A percentile compares a stretch with the other conserved stretches of the same genome.
Conservation (phyloP, 1,140 invertebrate genomes). For the Drosophila santomea region DNA sequence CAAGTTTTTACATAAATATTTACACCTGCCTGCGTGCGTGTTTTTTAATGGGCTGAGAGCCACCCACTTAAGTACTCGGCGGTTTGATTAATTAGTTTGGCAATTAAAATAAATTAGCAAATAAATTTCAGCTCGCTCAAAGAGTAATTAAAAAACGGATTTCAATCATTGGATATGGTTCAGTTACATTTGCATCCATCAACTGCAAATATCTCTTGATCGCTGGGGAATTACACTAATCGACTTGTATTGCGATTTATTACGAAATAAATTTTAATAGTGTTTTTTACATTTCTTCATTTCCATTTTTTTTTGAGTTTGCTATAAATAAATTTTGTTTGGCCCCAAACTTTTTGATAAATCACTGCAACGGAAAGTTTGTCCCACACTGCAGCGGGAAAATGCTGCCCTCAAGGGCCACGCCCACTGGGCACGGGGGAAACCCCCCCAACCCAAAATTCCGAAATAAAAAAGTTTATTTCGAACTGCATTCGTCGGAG, state of each 20-base stretch:
- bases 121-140: slow-evolving; percentile 28
- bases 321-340: slow-evolving; percentile 50
- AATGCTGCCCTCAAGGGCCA: slow-evolving; percentile 37
- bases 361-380: slow-evolving; percentile 60
- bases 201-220: not conserved
- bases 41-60: not conserved
- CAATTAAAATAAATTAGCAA: slow-evolving; percentile 51
- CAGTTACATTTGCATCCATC: slow-evolving; percentile 4
- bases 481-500: slow-evolving; percentile 21
- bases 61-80: slow-evolving; percentile 14
- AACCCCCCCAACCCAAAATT: slow-evolving; percentile 9
- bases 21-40: slow-evolving; percentile 20
- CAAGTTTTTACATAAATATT: slow-evolving; percentile 37
- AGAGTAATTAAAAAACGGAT: slow-evolving; percentile 33
- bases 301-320: not conserved
- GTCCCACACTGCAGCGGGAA: slow-evolving; percentile 25
- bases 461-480: slow-evolving; percentile 49
- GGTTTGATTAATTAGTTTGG: slow-evolving; percentile 35
- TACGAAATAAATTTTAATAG: slow-evolving; percentile 33
- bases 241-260: slow-evolving; percentile 32
- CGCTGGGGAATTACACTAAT: slow-evolving; percentile 1
- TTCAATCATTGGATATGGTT: slow-evolving; percentile 26
- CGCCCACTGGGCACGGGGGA: slow-evolving; percentile 14
- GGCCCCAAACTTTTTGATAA: slow-evolving; percentile 54
- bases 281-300: slow-evolving; percentile 17